Base-by-base conservation (phyloP, 2,888 invertebrate species). In the Drosophila neutralis region DNA sequence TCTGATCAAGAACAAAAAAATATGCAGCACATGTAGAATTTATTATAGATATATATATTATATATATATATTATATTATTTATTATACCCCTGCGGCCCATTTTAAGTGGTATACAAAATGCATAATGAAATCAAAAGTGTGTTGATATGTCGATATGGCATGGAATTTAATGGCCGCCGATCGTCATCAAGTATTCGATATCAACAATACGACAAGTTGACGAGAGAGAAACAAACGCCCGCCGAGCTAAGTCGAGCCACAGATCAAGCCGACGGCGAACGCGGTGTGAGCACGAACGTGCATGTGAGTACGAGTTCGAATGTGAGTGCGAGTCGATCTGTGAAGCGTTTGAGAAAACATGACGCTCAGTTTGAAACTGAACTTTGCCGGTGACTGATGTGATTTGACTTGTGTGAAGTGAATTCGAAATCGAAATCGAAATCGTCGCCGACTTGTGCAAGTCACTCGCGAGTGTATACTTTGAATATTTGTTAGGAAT, bases 391-490 rank as follows among this genome's bases (percentile, higher is more conserved):
- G 58, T 56, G 59, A 48, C 70, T 58, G 77, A 62, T 65, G 87
- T 73, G 61, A 29, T 40, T 74, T 49, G 24, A 21, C 24, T 45
- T 42, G 36, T 42, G 38, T 15, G 13, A 29, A 35, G 36, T 6
- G n/a, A 33, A 33, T 38, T 15, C 42, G 21, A 24, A 27, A 36
- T 15, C 42, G 21, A 24, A 27, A 27, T 27, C 27, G 27, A 42
- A 49, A 52, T 63, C 45, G 52, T 40, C 52, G 52, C 45, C 48
- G 59, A 71, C 82, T 45, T 82, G 86, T 76, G 80, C 83, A 88
- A 84, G 79, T 69, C 87, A 60, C 74, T 72, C 69, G 69, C 63
- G 48, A 73, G 59, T 49, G 40, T 48, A 45, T 45, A 45, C 21
- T 4, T 45, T 21, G 29, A 66, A 36, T 56, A 53, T 75, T 64